Base-by-base conservation (phyloP, 2,888 invertebrate species). In the Ennomos erosarius region DNA sequence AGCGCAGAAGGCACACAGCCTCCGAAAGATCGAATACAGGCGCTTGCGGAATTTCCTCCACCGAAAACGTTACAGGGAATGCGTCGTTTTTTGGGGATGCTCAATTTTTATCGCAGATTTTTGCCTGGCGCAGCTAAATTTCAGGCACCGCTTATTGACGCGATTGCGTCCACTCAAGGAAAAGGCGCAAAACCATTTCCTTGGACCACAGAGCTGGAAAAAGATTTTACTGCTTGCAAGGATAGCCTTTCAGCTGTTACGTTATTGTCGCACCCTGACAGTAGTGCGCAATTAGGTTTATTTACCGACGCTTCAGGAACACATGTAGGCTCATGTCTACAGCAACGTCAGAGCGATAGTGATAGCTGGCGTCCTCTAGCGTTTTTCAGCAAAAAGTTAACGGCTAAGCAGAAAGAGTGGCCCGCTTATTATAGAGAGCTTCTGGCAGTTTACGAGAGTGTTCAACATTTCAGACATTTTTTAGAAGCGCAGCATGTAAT, bases 231-330 rank as follows among this genome's bases (percentile, higher is more conserved):
- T 5, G 34, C 52, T 1, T 70, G 70, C 52, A 82, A 81, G 56
- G 49, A 67, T n/a, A 62, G 58, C 40, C 61, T 81, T 1, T 55
- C 53, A 8, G 47, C 70, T 5, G 77, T 78, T 4, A 68, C 79
- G 0, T 53, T 64, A 11, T 50, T 85, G 1, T 67, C 73, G 45
- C 45, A 45, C 11, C 45, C 45, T 5, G 45, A 11, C 1, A 3
- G 11, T 8, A 33, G 11, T 11, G 10, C 34, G 2, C n/a, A 10
- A 45, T 11, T 45, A 9, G 3, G 34, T 11, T 10, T 85, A 0
- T 64, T 75, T 1, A 72, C 71, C 0, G 84, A 87, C 59, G 85
- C 85, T 4, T 86, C 84, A 0, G 76, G 16, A 83, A 38, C 51
- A 40, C 5, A 75, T 1, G 69, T 84, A 5, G 86, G 85, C 1